A percentile compares a stretch with the other conserved stretches of the same genome.
These are phyloP conservation scores for Acanthis flammea DNA, from an alignment of 2,797 vertebrate genomes.

Conservation along the genomic window DNA sequence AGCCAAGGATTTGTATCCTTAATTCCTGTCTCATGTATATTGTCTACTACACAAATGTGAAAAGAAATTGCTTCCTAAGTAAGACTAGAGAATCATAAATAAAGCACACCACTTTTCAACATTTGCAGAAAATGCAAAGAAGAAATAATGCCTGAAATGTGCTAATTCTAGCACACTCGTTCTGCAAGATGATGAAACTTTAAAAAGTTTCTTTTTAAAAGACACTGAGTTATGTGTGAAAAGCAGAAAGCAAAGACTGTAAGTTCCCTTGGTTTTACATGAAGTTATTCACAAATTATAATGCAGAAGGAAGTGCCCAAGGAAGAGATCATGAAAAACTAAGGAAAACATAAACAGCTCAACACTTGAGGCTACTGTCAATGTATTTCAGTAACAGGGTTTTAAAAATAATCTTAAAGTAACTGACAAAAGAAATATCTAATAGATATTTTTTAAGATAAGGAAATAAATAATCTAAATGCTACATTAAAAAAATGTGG, in stretches of 20 bases:
- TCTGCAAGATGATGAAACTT: background rate
- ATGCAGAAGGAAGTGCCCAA: background rate
- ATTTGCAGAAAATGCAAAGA: background rate
- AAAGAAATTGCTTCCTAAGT: constrained; percentile 15
- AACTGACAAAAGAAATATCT: background rate
- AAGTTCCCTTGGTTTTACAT: background rate
- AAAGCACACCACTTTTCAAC: background rate
- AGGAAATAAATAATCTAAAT: background rate
- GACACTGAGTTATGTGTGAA: background rate
- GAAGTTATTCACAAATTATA: background rate
- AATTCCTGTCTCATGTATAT: constrained; percentile 31
- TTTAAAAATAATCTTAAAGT: background rate
- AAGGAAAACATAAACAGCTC: background rate
- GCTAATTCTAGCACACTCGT: background rate
- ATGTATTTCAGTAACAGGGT: background rate
- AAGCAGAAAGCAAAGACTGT: background rate
- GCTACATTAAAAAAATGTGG: background rate
- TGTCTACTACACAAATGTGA: background rate
- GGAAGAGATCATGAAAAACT: background rate
- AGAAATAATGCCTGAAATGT: background rate
- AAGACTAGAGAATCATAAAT: background rate
- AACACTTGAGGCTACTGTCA: background rate
- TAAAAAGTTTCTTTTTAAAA: background rate
- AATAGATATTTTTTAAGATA: background rate
- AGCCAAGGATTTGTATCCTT: constrained; percentile 29